These are phyloP conservation scores for Eulemur macaco DNA, from an alignment of 2,113 vertebrate species.

Conservation along the genomic window DNA sequence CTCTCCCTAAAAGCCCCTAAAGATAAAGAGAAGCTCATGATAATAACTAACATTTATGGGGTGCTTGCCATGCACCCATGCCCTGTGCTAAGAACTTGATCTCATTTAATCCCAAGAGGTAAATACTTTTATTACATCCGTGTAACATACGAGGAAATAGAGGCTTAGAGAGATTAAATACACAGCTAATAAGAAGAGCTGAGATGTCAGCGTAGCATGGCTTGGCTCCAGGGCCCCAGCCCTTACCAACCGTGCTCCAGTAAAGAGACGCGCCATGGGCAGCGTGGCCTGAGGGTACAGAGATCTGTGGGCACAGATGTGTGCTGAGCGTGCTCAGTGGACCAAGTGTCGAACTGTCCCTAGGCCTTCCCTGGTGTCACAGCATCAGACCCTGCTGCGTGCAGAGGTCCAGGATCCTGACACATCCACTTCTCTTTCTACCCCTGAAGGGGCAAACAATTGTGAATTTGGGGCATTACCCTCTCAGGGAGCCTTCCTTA, in stretches of 20 bases:
- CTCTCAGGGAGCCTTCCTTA: background rate
- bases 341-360: rapidly evolving
- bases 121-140: conserved; percentile 51
- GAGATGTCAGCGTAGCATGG: conserved; percentile 12
- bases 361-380: background rate
- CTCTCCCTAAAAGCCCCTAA: background rate
- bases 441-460: background rate
- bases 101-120: conserved; percentile 67
- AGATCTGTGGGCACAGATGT: rapidly evolving
- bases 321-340: background rate
- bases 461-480: background rate
- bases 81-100: conserved; percentile 64
- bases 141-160: conserved; percentile 53
- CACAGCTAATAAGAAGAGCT: conserved; percentile 14
- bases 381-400: background rate
- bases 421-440: background rate
- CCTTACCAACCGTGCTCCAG: background rate
- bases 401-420: background rate
- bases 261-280: background rate
- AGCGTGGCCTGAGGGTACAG: background rate
- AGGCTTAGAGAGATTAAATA: conserved; percentile 62
- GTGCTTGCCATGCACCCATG: conserved; percentile 40
- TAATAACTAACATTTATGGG: conserved; percentile 65
- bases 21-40: conserved; percentile 55
- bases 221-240: background rate